Base-by-base conservation (phyloP, 2,888 invertebrate genomes). In the Andrena bucephala region DNA sequence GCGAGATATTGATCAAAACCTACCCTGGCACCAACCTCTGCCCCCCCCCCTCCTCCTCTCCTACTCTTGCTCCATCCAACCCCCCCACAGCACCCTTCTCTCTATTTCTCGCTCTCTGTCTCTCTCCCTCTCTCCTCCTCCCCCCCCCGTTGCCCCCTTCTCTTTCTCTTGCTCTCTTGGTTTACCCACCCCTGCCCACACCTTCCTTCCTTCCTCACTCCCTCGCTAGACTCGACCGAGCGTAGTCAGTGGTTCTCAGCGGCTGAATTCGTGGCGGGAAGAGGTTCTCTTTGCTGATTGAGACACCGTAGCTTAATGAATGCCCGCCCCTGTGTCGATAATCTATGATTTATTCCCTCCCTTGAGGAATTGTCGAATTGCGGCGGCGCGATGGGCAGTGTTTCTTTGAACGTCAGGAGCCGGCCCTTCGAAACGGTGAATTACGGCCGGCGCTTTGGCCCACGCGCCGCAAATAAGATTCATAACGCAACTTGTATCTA, bases 1-100 rank as follows among this genome's bases (percentile, higher is more conserved):
- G 92, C 92, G 93, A 94, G 94, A 94, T 94, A 93, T 94, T 94
- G 94, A 94, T 93, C 94, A 93, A 94, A 94, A 93, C 92, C 93
- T 93, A 93, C 93, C 94, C 93, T 93, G 93, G 93, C 93, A 93
- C 92, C 93, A 91, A 92, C 92, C 88, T 90, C 92, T 89, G 87
- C 85, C 83, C 73, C 80, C 80, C 86, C 42, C 13, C 42, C 42
- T 20, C 20, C 20, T 20, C 42, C 13, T 42, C 42, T 42, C 42
- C 42, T 42, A 42, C 42, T 84, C 86, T 81, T 83, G 77, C 85
- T 68, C 85, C 88, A 77, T 83, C 87, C 89, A 90, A 91, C 90
- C 89, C 89, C 89, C 87, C 88, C 80, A 80, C 75, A 83, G 79
- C 89, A 90, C 87, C 89, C 87, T 78, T 75, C 89, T 89, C 90